Percentiles rank a stretch among this genome's conserved stretches.
Conservation (phyloP, 1,140 invertebrate species). For the Ptiloglossa arizonensis region DNA sequence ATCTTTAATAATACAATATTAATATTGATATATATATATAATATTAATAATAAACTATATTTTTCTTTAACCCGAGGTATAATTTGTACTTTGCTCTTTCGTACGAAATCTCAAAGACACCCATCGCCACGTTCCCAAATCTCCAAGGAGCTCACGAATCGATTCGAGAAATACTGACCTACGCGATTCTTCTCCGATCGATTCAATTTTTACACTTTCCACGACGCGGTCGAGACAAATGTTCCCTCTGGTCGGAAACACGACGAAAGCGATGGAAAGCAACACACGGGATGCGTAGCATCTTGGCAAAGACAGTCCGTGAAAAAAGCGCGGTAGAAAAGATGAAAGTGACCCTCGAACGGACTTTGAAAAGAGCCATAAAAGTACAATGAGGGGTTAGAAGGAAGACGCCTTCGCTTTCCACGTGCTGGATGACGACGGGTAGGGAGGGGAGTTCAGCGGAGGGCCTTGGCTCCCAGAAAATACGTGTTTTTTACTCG, state of each 20-base stretch:
- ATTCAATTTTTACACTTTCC: conserved; percentile 10
- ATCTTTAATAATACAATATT: no score
- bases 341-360: conserved; percentile 57
- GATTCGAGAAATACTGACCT: no score
- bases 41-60: no score
- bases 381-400: conserved; percentile 64
- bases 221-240: not conserved
- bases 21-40: no score
- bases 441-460: conserved; percentile 10
- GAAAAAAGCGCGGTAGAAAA: conserved; percentile 39
- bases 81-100: no score
- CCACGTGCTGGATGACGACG: conserved; percentile 14
- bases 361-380: conserved; percentile 62
- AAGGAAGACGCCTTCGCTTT: conserved; percentile 50
- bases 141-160: no score
- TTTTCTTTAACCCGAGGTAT: no score
- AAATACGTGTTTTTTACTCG: conserved; percentile 59
- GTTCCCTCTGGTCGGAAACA: not conserved
- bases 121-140: no score
- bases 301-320: conserved; percentile 39
- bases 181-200: not conserved
- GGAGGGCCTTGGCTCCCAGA: conserved; percentile 26
- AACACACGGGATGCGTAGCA: not conserved
- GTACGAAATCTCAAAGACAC: no score
- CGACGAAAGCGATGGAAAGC: not conserved